phyloP scores from a whole-genome alignment of 2,888 invertebrate species.

The Standfussiana lucernea region DNA sequence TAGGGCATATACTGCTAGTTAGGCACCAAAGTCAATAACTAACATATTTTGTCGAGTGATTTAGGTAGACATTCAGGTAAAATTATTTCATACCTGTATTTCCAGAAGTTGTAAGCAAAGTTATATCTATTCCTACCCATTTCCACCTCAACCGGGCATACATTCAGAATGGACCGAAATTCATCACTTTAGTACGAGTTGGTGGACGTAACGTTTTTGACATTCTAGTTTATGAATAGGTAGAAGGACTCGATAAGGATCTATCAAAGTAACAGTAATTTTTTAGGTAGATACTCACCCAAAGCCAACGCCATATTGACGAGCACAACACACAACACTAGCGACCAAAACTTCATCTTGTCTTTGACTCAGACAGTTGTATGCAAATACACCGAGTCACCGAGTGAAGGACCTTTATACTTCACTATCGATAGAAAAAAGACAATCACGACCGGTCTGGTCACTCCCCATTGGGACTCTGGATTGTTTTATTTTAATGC shows the following conservation, averaged over 20 bases:
- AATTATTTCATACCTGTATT: background rate
- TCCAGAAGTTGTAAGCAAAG: background rate
- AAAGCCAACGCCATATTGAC: slow-evolving; percentile 36
- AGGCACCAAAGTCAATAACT: background rate
- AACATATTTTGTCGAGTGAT: background rate
- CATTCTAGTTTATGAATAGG: background rate
- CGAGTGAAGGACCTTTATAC: slow-evolving; percentile 31
- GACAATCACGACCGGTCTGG: slow-evolving; percentile 34
- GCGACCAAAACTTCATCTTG: slow-evolving; percentile 57
- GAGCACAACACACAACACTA: slow-evolving; percentile 47
- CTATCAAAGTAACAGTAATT: background rate
- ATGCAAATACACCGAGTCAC: slow-evolving; percentile 21
- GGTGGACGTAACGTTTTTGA: background rate
- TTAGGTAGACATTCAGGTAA: background rate
- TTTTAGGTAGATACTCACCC: slow-evolving; percentile 52
- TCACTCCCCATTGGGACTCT: slow-evolving; percentile 50
- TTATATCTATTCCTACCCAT: background rate
- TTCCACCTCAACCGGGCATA: background rate
- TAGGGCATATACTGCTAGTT: background rate
- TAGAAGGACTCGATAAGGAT: background rate
- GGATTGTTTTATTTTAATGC: slow-evolving; percentile 42
- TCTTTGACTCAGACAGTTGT: slow-evolving; percentile 10
- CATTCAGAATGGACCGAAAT: background rate
- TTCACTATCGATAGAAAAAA: slow-evolving; percentile 34
- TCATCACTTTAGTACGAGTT: background rate